Evolutionary conservation across 2,888 invertebrate genomes (phyloP).

Genomic region (Pherbina coryleti): DNA sequence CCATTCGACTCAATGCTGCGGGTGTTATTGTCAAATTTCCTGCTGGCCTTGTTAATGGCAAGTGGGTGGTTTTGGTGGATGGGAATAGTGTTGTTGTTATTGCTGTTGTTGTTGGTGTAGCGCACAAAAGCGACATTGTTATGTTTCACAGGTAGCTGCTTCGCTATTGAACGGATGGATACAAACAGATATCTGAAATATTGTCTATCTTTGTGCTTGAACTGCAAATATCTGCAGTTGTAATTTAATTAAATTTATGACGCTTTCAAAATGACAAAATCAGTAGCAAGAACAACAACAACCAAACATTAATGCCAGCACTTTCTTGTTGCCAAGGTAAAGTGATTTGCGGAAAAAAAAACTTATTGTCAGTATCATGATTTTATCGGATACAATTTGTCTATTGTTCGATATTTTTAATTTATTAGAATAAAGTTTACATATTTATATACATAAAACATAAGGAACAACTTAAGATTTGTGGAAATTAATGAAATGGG

Average conservation of each 20-base stretch:
- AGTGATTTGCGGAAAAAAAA: no score
- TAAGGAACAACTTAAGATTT: no score
- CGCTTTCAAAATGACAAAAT: slow-evolving; percentile 41
- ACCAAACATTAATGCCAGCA: not conserved
- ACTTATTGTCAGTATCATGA: no score
- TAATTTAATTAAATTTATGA: slow-evolving; percentile 59
- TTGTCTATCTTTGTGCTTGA: slow-evolving; percentile 16
- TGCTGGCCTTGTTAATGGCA: not conserved
- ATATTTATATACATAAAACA: no score
- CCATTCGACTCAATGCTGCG: slow-evolving; percentile 8
- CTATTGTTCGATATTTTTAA: no score
- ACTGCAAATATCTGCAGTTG: slow-evolving; percentile 54
- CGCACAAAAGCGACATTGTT: slow-evolving; percentile 31
- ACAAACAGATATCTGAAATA: slow-evolving; percentile 42
- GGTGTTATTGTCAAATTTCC: slow-evolving; percentile 10
- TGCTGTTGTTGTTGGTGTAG: not conserved
- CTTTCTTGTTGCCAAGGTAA: not conserved
- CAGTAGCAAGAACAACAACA: not conserved
- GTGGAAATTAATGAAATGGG: no score
- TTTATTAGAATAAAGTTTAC: no score
- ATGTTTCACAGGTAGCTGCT: slow-evolving; percentile 12
- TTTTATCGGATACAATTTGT: no score
- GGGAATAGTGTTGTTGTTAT: not conserved
- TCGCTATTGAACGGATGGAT: slow-evolving; percentile 37
- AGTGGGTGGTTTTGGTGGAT: not conserved